Percentiles rank a stretch among this genome's conserved stretches.
These are phyloP conservation scores for Phocoena phocoena DNA, from an alignment of 2,113 vertebrate genomes.

Conservation along the genomic window DNA sequence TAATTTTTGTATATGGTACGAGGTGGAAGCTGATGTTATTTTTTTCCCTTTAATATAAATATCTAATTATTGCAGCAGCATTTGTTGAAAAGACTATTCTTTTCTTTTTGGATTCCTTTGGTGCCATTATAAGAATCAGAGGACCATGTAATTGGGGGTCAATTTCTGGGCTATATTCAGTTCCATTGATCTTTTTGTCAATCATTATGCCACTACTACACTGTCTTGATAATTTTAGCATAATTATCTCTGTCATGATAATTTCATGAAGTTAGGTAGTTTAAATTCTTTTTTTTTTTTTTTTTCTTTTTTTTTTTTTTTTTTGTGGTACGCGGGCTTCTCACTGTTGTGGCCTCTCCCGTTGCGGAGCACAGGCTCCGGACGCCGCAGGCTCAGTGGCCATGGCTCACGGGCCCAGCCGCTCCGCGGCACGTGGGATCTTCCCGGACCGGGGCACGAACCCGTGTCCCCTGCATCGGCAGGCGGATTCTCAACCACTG, in stretches of 20 bases:
- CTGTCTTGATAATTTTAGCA: conserved; percentile 6
- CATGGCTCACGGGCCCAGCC: too few relatives aligned
- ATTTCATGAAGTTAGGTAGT: neutral
- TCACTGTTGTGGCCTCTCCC: too few relatives aligned
- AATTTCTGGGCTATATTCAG: neutral
- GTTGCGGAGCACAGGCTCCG: too few relatives aligned
- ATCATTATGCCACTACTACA: neutral
- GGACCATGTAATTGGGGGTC: neutral
- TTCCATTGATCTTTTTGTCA: neutral
- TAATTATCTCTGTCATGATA: conserved; percentile 7
- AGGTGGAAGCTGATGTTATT: neutral
- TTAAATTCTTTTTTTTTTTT: neutral
- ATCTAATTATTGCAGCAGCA: neutral
- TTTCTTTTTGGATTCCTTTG: conserved; percentile 1
- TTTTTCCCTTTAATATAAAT: neutral
- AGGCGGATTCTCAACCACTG: too few relatives aligned
- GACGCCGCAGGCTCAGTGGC: too few relatives aligned
- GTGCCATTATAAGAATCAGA: neutral
- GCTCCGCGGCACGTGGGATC: too few relatives aligned
- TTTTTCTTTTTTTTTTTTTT: neutral
- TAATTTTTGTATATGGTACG: conserved; percentile 7
- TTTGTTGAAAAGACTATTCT: conserved; percentile 4
- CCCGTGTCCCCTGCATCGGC: too few relatives aligned
- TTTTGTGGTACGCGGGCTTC: too few relatives aligned
- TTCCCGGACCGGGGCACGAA: too few relatives aligned